These are phyloP conservation scores for Bellardia bayeri DNA, from an alignment of 2,888 invertebrate genomes.

Conservation along the genomic window DNA sequence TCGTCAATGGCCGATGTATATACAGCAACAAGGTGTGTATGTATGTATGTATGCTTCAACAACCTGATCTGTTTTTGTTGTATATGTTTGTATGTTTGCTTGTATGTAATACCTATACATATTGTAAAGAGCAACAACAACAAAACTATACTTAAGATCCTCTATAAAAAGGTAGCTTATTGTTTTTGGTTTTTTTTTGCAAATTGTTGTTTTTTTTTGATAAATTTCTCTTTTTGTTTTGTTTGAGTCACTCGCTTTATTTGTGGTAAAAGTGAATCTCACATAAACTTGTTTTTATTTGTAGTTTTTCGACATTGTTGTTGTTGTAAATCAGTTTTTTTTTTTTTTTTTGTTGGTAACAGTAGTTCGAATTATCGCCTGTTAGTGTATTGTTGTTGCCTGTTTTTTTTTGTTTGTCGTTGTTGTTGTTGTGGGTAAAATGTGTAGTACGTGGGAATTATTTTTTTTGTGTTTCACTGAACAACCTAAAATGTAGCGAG, in stretches of 20 bases:
- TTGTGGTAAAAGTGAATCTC: slow-evolving; percentile 70
- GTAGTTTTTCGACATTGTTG: slow-evolving; percentile 7
- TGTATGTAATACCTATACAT: no score
- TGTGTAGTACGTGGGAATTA: slow-evolving; percentile 68
- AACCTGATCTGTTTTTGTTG: slow-evolving; percentile 47
- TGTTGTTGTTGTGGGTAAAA: slow-evolving; percentile 14
- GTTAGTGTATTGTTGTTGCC: slow-evolving; percentile 8
- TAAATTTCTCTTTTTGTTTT: slow-evolving; percentile 69
- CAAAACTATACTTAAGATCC: slow-evolving; percentile 40
- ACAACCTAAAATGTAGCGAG: slow-evolving; percentile 39
- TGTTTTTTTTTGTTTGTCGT: slow-evolving; percentile 29
- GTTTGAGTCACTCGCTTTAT: slow-evolving; percentile 43
- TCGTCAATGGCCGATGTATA: background rate
- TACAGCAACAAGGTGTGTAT: slow-evolving; percentile 8
- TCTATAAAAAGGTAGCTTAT: slow-evolving; percentile 35
- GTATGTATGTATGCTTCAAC: slow-evolving; percentile 13
- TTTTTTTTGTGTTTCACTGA: slow-evolving; percentile 54
- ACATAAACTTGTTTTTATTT: slow-evolving; percentile 57
- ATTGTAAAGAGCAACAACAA: background rate
- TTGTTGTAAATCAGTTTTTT: slow-evolving; percentile 22
- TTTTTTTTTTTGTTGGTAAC: background rate
- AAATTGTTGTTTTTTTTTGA: slow-evolving; percentile 51
- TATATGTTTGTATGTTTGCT: background rate
- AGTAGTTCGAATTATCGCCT: background rate
- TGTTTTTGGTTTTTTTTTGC: slow-evolving; percentile 49